Conservation (phyloP, 2,888 invertebrate genomes). For the Drosophila neutralis region DNA sequence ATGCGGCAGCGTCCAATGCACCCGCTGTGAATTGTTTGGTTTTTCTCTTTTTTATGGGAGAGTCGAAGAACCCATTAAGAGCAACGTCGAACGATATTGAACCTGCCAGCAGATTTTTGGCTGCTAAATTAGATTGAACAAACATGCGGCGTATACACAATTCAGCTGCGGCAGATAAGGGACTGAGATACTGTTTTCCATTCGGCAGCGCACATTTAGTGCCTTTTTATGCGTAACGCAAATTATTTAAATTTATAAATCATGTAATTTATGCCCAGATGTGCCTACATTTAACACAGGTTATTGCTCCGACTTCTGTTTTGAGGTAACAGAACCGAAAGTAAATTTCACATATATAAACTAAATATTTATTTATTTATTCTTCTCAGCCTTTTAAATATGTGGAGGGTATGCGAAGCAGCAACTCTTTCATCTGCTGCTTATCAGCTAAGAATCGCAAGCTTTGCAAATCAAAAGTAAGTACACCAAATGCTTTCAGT, state of each 20-base stretch:
- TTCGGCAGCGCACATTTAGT: slow-evolving; percentile 13
- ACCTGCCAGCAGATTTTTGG: slow-evolving; percentile 49
- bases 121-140: slow-evolving; percentile 17
- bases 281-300: not conserved
- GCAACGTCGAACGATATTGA: slow-evolving; percentile 51
- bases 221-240: slow-evolving; percentile 25
- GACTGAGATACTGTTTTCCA: not conserved
- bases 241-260: slow-evolving; percentile 18
- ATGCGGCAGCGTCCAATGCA: slow-evolving; percentile 49
- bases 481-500: slow-evolving; percentile 54
- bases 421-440: not conserved
- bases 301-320: not conserved
- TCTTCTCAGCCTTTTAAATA: not conserved
- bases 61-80: slow-evolving; percentile 56
- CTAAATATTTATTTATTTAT: not conserved
- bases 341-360: not conserved
- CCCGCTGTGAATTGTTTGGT: slow-evolving; percentile 34
- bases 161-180: slow-evolving; percentile 11
- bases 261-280: not conserved
- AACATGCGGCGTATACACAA: slow-evolving; percentile 47
- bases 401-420: not conserved
- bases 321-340: not conserved
- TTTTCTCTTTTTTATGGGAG: slow-evolving; percentile 10
- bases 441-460: slow-evolving; percentile 16
- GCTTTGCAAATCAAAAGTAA: slow-evolving; percentile 58